These are phyloP conservation scores for Percina caprodes DNA, from an alignment of 2,113 vertebrate genomes.

Conservation along the genomic window DNA sequence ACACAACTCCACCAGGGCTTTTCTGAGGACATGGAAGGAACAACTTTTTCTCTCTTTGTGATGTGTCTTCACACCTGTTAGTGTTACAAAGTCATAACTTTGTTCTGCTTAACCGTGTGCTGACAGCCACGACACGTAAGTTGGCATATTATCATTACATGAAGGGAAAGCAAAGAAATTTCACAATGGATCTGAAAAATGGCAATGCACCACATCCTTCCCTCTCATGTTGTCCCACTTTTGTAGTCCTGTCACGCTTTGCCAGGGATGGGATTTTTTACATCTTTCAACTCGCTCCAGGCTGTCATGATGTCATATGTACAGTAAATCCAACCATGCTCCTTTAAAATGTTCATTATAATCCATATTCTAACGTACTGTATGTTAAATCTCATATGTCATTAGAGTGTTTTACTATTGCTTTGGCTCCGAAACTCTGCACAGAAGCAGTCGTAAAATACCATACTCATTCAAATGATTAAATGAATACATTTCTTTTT, in stretches of 20 bases:
- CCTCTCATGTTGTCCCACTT: neutral
- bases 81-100: constrained; percentile 7
- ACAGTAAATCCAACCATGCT: neutral
- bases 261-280: neutral
- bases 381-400: neutral
- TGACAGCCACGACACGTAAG: constrained; percentile 10
- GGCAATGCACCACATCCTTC: neutral
- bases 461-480: neutral
- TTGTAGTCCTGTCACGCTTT: neutral
- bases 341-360: neutral
- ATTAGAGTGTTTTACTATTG: neutral
- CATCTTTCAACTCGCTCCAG: neutral
- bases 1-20: neutral
- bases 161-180: constrained; percentile 1
- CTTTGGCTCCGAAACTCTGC: neutral
- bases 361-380: neutral
- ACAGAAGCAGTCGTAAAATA: neutral
- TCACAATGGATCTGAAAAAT: neutral
- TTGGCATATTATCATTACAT: constrained; percentile 32
- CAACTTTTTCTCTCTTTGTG: neutral
- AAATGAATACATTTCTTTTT: too few relatives aligned
- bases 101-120: neutral
- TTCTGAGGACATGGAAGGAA: neutral
- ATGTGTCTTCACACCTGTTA: neutral
- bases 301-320: neutral